Conservation (phyloP, 1,140 invertebrate species). For the Fragariocoptes setiger region DNA sequence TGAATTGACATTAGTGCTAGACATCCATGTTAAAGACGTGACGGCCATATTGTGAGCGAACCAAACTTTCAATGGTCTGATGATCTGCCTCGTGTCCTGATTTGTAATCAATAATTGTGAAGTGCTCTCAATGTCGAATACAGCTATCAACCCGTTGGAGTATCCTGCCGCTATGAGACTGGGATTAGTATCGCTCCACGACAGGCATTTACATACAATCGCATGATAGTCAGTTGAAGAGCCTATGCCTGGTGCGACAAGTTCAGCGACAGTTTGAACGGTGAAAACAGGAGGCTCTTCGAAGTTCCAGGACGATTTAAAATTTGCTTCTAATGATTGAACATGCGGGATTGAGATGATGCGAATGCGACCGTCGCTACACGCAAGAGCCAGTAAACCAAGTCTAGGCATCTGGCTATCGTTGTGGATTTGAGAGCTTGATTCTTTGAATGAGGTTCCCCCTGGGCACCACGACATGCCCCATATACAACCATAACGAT, state of each 20-base stretch:
- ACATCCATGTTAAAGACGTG: slow-evolving; percentile 15
- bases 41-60: slow-evolving; percentile 18
- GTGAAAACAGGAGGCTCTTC: not conserved
- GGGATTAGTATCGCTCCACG: slow-evolving; percentile 19
- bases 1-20: slow-evolving; percentile 15
- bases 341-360: slow-evolving; percentile 21
- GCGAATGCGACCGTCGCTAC: slow-evolving; percentile 26
- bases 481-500: slow-evolving; percentile 31
- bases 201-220: slow-evolving; percentile 11
- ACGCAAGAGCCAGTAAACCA: slow-evolving; percentile 32
- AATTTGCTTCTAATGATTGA: not conserved
- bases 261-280: slow-evolving; percentile 2
- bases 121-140: slow-evolving; percentile 23
- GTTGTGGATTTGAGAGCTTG: not conserved
- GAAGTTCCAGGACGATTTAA: not conserved
- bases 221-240: slow-evolving; percentile 8
- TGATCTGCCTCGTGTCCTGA: slow-evolving; percentile 10
- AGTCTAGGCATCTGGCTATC: slow-evolving; percentile 20
- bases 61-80: slow-evolving; percentile 17
- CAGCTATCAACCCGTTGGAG: slow-evolving; percentile 26
- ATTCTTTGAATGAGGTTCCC: slow-evolving; percentile 18
- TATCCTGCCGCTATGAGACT: slow-evolving; percentile 26
- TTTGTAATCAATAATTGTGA: slow-evolving; percentile 17
- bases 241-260: slow-evolving; percentile 11
- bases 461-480: slow-evolving; percentile 39